A percentile compares a stretch with the other conserved stretches of the same genome.
These are phyloP conservation scores for Rhea americana DNA, from an alignment of 2,113 vertebrate genomes.

Conservation along the genomic window DNA sequence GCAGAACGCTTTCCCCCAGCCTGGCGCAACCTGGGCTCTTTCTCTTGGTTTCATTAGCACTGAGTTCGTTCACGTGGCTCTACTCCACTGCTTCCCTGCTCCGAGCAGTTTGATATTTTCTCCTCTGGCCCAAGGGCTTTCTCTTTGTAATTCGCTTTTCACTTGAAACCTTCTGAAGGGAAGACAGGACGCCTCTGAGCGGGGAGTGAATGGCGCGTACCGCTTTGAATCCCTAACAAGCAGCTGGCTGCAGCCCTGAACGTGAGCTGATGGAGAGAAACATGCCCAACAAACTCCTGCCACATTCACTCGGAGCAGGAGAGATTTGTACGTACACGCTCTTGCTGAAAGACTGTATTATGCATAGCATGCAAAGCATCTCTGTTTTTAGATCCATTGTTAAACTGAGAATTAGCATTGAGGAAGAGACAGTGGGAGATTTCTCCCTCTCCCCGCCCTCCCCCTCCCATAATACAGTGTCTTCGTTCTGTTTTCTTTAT, in stretches of 20 bases:
- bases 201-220: not conserved
- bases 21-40: not conserved
- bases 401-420: slow-evolving; percentile 18
- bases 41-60: not conserved
- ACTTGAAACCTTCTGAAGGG: not conserved
- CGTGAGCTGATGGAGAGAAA: slow-evolving; percentile 27
- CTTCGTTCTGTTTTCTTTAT: slow-evolving; percentile 48
- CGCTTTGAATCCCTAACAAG: slow-evolving; percentile 51
- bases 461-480: slow-evolving; percentile 17
- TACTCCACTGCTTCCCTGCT: not conserved
- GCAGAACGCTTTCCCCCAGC: not conserved
- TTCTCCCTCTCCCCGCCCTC: slow-evolving; percentile 5
- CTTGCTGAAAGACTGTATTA: slow-evolving; percentile 40
- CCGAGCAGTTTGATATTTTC: not conserved
- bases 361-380: slow-evolving; percentile 31
- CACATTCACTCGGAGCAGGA: slow-evolving; percentile 31
- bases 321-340: slow-evolving; percentile 34
- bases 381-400: slow-evolving; percentile 55
- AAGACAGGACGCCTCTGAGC: slow-evolving; percentile 20
- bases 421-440: slow-evolving; percentile 41
- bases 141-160: not conserved
- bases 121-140: slow-evolving; percentile 35
- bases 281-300: slow-evolving; percentile 24
- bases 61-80: not conserved
- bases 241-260: slow-evolving; percentile 34